Evolutionary conservation across 2,113 vertebrate genomes (phyloP).

Genomic region (Sitta europaea): DNA sequence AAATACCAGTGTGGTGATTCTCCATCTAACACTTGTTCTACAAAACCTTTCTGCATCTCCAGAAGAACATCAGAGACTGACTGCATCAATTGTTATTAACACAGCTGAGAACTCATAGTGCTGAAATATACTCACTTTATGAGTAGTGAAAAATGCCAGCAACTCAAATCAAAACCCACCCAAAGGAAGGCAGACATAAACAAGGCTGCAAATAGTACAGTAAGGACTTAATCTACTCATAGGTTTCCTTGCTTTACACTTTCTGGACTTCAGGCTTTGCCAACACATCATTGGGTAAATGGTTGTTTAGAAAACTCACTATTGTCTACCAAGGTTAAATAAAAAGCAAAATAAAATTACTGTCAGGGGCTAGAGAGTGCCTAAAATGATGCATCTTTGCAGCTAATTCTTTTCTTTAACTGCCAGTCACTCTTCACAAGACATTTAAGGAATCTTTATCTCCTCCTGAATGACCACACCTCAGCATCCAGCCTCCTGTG

Average conservation of each 20-base stretch:
- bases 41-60: neutral
- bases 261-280: neutral
- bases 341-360: neutral
- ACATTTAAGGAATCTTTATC: neutral
- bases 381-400: neutral
- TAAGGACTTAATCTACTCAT: neutral
- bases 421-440: neutral
- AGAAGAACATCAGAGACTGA: neutral
- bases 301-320: neutral
- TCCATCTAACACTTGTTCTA: neutral
- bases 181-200: neutral
- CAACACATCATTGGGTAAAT: neutral
- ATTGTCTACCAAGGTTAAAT: neutral
- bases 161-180: neutral
- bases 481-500: neutral
- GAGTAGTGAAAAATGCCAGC: neutral
- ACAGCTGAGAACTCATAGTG: neutral
- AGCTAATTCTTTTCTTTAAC: neutral
- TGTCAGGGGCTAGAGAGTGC: neutral
- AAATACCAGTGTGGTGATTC: neutral
- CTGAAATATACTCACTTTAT: neutral
- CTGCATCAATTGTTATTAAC: neutral
- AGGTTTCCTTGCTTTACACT: neutral
- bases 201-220: neutral
- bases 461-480: neutral